Conservation (phyloP, 2,113 vertebrate species). For the Lophochroa leadbeateri region DNA sequence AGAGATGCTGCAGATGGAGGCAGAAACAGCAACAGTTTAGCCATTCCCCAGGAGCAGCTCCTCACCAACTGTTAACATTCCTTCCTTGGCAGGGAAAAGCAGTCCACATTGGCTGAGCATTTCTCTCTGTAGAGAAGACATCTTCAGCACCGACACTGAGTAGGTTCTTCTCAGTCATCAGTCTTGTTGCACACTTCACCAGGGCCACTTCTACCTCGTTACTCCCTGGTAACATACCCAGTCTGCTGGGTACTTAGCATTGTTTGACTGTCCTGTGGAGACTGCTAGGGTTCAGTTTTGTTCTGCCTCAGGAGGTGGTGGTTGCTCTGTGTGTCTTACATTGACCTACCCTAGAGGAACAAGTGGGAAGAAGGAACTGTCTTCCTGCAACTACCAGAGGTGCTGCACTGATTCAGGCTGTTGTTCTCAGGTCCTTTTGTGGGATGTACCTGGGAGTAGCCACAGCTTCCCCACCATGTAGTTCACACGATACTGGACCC, state of each 20-base stretch:
- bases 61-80: neutral
- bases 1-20: slow-evolving; percentile 15
- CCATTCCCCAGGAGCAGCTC: neutral
- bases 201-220: neutral
- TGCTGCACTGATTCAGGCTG: slow-evolving; percentile 51
- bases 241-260: neutral
- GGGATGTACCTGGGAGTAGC: slow-evolving; percentile 50
- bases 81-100: neutral
- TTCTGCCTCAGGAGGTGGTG: neutral
- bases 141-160: neutral
- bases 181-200: neutral
- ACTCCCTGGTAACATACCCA: neutral
- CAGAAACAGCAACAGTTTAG: slow-evolving; percentile 34
- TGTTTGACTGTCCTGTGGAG: neutral
- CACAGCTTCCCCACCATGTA: slow-evolving; percentile 43
- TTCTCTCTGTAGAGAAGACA: neutral
- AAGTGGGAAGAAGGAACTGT: neutral
- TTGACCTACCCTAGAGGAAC: neutral
- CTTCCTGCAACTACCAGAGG: slow-evolving; percentile 23
- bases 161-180: neutral
- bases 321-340: neutral
- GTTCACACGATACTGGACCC: slow-evolving; percentile 26
- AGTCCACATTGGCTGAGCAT: neutral
- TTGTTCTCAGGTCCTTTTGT: slow-evolving; percentile 50
- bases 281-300: neutral